These are phyloP conservation scores for Tympanuchus pallidicinctus DNA, from an alignment of 2,113 vertebrate genomes.

Conservation along the genomic window DNA sequence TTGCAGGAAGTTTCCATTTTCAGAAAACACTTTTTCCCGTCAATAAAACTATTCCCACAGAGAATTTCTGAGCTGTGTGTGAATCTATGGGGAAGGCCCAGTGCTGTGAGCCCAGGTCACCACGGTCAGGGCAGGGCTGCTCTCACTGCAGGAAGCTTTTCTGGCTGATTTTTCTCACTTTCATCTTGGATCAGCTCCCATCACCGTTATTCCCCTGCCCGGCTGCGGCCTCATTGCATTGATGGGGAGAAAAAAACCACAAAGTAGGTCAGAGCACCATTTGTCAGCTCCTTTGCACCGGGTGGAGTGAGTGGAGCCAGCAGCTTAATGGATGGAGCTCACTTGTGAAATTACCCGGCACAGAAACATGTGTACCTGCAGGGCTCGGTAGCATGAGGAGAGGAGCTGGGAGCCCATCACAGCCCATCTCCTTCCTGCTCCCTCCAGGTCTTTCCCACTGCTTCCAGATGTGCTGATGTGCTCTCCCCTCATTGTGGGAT, in stretches of 20 bases:
- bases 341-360: not conserved
- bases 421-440: not conserved
- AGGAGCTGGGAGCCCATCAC: not conserved
- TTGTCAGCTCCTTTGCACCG: not conserved
- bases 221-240: fast-evolving
- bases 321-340: constrained; percentile 21
- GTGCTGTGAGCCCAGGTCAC: fast-evolving
- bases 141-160: not conserved
- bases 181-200: not conserved
- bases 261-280: not conserved
- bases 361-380: not conserved
- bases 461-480: not conserved
- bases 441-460: not conserved
- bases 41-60: not conserved
- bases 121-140: fast-evolving
- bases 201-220: fast-evolving
- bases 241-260: not conserved
- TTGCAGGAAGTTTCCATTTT: not conserved
- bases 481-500: not conserved
- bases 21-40: not conserved
- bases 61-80: not conserved
- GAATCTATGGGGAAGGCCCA: fast-evolving
- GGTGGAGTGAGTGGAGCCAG: not conserved
- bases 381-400: not conserved
- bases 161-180: not conserved